These are phyloP conservation scores for Scelioninae gen. 2 DNA, from an alignment of 2,888 invertebrate species.

Conservation along the genomic window DNA sequence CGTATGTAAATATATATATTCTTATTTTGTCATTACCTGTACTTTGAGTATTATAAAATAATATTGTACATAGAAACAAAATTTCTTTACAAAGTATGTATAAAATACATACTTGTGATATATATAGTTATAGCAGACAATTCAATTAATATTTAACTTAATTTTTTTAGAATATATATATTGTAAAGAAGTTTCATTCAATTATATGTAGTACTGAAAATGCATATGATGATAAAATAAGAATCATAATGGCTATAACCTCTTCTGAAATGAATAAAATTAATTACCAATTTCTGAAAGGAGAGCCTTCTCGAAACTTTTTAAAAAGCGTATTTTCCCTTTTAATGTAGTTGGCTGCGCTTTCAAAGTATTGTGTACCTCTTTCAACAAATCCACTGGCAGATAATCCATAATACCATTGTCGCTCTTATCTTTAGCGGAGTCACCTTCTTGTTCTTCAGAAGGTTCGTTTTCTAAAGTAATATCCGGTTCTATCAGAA, in stretches of 20 bases:
- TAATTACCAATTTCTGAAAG: constrained; percentile 81
- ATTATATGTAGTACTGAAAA: no score
- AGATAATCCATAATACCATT: constrained; percentile 66
- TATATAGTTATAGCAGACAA: no score
- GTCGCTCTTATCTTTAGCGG: constrained; percentile 27
- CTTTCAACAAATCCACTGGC: constrained; percentile 70
- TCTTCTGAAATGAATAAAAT: neutral
- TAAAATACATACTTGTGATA: no score
- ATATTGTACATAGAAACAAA: no score
- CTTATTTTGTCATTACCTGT: no score
- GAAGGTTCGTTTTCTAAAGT: constrained; percentile 27
- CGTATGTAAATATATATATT: no score
- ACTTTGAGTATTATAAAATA: no score
- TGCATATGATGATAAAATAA: no score
- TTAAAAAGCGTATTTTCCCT: constrained; percentile 79
- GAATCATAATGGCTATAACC: no score
- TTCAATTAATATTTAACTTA: no score
- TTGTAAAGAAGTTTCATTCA: no score
- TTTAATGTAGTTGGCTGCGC: constrained; percentile 66
- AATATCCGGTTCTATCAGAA: constrained; percentile 19
- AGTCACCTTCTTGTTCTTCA: constrained; percentile 23
- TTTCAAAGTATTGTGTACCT: constrained; percentile 70
- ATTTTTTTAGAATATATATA: no score
- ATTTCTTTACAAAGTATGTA: neutral
- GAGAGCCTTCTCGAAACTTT: constrained; percentile 78